Evolutionary conservation across 2,888 invertebrate genomes (phyloP).

Genomic region (Chirona hameri): DNA sequence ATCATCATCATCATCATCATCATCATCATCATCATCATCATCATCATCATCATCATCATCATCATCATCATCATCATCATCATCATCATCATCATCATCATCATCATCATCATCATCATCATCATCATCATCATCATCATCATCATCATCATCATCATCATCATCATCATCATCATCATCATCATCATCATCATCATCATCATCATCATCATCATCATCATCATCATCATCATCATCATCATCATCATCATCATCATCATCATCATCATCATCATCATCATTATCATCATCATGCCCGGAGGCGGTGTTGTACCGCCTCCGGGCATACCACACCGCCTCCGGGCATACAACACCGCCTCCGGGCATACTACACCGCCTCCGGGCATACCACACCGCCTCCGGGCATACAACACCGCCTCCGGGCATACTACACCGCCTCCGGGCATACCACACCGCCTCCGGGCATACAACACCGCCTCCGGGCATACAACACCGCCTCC

Average conservation of each 20-base stretch:
- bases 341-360: too few relatives aligned
- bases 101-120: too few relatives aligned
- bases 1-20: not conserved
- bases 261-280: slow-evolving; percentile 22
- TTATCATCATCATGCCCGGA: not conserved
- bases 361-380: too few relatives aligned
- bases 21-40: slow-evolving; percentile 22
- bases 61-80: slow-evolving; percentile 4
- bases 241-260: slow-evolving; percentile 22
- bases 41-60: slow-evolving; percentile 22
- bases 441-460: too few relatives aligned
- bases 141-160: too few relatives aligned
- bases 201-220: slow-evolving; percentile 22
- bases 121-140: too few relatives aligned
- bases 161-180: slow-evolving; percentile 22
- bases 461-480: too few relatives aligned
- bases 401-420: too few relatives aligned
- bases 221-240: slow-evolving; percentile 22
- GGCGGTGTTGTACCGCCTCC: not conserved
- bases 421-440: too few relatives aligned
- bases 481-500: too few relatives aligned
- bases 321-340: too few relatives aligned
- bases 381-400: too few relatives aligned
- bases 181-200: slow-evolving; percentile 22
- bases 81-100: not conserved